phyloP scores from a whole-genome alignment of 2,888 invertebrate genomes.

The Ennomos erosarius region DNA sequence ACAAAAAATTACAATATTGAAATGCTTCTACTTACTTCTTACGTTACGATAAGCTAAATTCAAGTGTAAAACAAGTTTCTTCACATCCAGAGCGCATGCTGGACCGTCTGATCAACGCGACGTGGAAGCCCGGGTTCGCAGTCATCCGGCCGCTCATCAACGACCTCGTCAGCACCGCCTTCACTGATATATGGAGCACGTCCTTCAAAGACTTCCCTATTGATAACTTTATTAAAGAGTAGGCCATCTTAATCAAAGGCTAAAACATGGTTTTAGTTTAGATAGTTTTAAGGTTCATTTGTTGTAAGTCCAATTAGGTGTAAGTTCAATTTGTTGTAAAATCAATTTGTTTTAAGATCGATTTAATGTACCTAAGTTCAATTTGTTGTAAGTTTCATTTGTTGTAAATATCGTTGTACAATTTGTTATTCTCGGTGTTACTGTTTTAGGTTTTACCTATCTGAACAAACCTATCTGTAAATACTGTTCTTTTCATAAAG shows the following conservation, averaged over 20 bases:
- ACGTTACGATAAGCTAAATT: no score
- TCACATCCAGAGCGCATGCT: slow-evolving; percentile 86
- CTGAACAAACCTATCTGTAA: slow-evolving; percentile 4
- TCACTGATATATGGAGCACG: slow-evolving; percentile 92
- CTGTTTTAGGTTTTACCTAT: slow-evolving; percentile 3
- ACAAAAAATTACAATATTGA: no score
- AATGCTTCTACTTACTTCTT: no score
- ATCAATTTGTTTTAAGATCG: no score
- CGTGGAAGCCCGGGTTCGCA: slow-evolving; percentile 93
- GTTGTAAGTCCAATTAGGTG: no score
- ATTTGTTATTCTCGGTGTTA: no score
- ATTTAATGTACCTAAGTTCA: no score
- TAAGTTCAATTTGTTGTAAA: no score
- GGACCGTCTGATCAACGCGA: slow-evolving; percentile 91
- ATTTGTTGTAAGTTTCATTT: no score
- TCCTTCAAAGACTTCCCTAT: slow-evolving; percentile 91
- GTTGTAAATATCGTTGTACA: no score
- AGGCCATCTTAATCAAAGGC: slow-evolving; percentile 40
- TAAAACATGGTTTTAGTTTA: no score
- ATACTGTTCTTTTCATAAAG: background rate
- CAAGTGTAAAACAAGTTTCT: slow-evolving; percentile 1
- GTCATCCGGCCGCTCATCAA: slow-evolving; percentile 91
- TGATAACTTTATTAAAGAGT: slow-evolving; percentile 84
- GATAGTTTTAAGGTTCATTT: no score
- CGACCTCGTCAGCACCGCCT: slow-evolving; percentile 92